phyloP scores from a whole-genome alignment of 2,113 vertebrate genomes.

The Triplophysa dalaica region DNA sequence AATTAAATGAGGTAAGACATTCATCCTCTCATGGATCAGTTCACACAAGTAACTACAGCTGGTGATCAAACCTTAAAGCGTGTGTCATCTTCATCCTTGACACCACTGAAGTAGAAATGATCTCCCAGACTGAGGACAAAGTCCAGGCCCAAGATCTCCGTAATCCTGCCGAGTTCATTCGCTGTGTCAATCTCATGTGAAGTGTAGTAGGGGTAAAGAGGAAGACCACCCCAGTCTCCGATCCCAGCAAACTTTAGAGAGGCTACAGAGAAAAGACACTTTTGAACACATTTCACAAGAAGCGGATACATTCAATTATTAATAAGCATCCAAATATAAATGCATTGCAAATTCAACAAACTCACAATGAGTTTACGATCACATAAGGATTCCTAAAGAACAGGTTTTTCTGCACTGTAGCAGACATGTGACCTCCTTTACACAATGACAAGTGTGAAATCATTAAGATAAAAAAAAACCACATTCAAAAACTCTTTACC shows the following conservation, averaged over 20 bases:
- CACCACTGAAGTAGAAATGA: conserved; percentile 69
- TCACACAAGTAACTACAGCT: not conserved
- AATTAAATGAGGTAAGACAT: too few species aligned
- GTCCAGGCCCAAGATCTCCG: conserved; percentile 57
- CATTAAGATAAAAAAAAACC: not conserved
- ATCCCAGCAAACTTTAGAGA: conserved; percentile 64
- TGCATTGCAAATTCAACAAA: not conserved
- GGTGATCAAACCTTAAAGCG: conserved; percentile 67
- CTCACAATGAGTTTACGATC: not conserved
- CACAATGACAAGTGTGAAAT: not conserved
- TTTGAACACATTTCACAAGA: not conserved
- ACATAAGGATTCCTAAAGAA: not conserved
- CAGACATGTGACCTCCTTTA: not conserved
- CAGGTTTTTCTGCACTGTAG: not conserved
- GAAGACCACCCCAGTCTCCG: conserved; percentile 70
- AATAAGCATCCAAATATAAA: not conserved
- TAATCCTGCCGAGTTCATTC: conserved; percentile 56
- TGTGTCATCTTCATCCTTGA: conserved; percentile 62
- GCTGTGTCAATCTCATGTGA: conserved; percentile 61
- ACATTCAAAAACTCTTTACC: conserved; percentile 42
- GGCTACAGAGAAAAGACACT: conserved; percentile 46
- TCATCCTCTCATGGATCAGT: too few species aligned
- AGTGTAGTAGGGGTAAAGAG: conserved; percentile 62
- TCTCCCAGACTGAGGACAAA: conserved; percentile 73
- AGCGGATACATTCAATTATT: not conserved